Evolutionary conservation across 2,797 vertebrate genomes (phyloP).

Genomic region (Microhierax caerulescens): DNA sequence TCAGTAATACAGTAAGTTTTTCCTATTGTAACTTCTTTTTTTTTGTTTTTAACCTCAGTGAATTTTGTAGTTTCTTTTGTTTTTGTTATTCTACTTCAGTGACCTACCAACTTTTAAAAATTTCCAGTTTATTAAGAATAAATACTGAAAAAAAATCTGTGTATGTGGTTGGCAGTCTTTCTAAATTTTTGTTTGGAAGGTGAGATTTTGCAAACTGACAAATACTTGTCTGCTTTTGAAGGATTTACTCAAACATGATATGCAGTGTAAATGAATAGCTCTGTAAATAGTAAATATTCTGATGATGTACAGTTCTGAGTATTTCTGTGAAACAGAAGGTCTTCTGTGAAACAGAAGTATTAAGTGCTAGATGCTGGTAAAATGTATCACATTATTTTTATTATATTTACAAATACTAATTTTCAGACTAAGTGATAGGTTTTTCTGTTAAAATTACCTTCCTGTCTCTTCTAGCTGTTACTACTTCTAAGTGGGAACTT

Average conservation of each 20-base stretch:
- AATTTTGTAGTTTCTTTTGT: neutral
- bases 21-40: neutral
- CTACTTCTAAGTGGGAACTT: constrained; percentile 96
- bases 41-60: neutral
- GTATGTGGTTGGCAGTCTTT: neutral
- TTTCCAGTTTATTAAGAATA: neutral
- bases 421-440: neutral
- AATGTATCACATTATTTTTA: neutral
- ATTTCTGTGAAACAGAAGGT: neutral
- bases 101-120: neutral
- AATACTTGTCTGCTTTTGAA: neutral
- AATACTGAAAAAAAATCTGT: neutral
- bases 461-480: constrained; percentile 83
- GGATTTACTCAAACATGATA: neutral
- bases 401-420: neutral
- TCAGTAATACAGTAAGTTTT: neutral
- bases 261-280: neutral
- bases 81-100: neutral
- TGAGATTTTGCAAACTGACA: neutral
- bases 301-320: neutral
- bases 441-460: neutral
- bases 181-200: neutral
- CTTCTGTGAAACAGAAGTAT: neutral
- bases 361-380: neutral
- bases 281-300: neutral